Base-by-base conservation (phyloP, 2,888 invertebrate species). In the Agrotis segetum region DNA sequence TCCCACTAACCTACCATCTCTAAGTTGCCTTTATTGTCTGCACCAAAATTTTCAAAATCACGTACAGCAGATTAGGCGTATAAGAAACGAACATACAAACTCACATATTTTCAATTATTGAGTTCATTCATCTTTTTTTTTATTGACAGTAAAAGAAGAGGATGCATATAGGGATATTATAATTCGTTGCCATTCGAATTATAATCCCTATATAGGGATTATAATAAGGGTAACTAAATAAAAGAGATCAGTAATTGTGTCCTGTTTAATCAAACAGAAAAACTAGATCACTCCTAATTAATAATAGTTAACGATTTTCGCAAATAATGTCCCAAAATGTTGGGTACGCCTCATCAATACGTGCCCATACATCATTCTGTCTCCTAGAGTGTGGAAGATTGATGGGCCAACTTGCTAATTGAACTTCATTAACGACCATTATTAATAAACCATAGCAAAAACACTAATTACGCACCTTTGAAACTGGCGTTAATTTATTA, bases 321-420 rank as follows among this genome's bases (percentile, higher is more conserved):
- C 82, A 87, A 86, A 89, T 87, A 87, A 88, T 87, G 85, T 85
- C 87, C 79, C 81, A 68, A 85, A 88, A 85, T 87, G 56, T 85
- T 84, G 83, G 87, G 81, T 74, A 79, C 79, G 81, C 83, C 79
- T 67, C 85, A 85, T 88, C 91, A 88, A 89, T 91, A 89, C 81
- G 72, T 75, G 87, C 87, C 88, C 89, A 90, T 92, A 89, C 86
- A 91, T 92, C 92, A 91, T 86, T 78, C 88, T 86, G 88, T 87
- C 90, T 84, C 78, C 67, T 67, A 82, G 85, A 83, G 85, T 82
- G 81, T 76, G 68, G 75, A 88, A 91, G 92, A 93, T 92, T 93
- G 91, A 93, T 93, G 89, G 82, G 86, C 78, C 73, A 76, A 87
- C 86, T 89, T 88, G 87, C 90, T 90, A 91, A 93, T 91, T 89